Percentiles rank a stretch among this genome's conserved stretches.
Evolutionary conservation across 2,888 invertebrate species (phyloP).

Genomic region (Luffia ferchaultella): DNA sequence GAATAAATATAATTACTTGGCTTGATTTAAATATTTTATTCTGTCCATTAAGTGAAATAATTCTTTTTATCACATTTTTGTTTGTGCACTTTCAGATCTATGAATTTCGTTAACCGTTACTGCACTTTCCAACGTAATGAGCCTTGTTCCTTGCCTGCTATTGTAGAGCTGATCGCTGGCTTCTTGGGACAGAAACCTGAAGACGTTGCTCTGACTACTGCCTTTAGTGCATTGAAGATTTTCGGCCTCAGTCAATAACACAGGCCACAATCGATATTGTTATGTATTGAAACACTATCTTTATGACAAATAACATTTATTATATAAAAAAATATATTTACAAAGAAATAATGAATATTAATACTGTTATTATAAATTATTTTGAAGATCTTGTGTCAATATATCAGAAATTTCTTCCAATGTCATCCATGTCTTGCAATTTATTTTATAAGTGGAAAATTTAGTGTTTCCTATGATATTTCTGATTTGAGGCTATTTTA

Average conservation of each 20-base stretch:
- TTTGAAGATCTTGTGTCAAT: slow-evolving; percentile 6
- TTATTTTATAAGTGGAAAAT: no score
- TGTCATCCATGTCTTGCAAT: slow-evolving; percentile 3
- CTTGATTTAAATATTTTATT: no score
- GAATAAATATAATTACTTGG: no score
- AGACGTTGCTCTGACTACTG: slow-evolving; percentile 89
- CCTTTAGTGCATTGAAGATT: slow-evolving; percentile 90
- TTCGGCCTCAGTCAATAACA: slow-evolving; percentile 82
- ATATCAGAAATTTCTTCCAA: not conserved
- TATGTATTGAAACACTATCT: not conserved
- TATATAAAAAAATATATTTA: slow-evolving; percentile 4
- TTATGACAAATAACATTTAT: slow-evolving; percentile 9
- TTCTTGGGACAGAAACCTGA: slow-evolving; percentile 87
- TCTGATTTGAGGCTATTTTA: not conserved
- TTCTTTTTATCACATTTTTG: no score
- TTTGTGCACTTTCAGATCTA: slow-evolving; percentile 71
- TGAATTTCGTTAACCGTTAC: slow-evolving; percentile 85
- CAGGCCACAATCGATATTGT: not conserved
- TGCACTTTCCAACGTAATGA: slow-evolving; percentile 97
- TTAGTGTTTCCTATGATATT: no score
- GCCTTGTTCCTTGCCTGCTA: slow-evolving; percentile 91
- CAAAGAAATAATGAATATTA: slow-evolving; percentile 3
- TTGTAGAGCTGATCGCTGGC: slow-evolving; percentile 94
- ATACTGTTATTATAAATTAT: slow-evolving; percentile 4
- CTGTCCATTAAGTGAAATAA: no score